phyloP scores from a whole-genome alignment of 2,113 vertebrate genomes.

The Ictidomys tridecemlineatus region DNA sequence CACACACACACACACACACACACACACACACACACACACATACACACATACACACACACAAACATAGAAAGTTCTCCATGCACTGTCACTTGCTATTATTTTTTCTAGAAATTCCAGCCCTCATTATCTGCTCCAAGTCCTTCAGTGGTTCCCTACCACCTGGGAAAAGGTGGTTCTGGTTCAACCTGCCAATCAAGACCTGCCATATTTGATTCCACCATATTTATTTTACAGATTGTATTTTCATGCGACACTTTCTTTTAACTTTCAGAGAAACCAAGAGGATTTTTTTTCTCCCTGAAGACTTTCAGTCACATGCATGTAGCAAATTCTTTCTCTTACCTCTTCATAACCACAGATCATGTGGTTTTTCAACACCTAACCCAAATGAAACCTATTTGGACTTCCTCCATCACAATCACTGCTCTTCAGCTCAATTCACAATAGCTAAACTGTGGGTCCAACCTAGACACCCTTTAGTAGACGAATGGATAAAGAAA shows the following conservation, averaged over 20 bases:
- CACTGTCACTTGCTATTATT: background rate
- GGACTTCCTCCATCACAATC: background rate
- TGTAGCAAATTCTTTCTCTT: background rate
- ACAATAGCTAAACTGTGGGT: no score
- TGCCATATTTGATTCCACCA: background rate
- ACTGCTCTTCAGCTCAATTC: background rate
- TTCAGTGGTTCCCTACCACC: background rate
- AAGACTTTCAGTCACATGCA: background rate
- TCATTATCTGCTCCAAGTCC: background rate
- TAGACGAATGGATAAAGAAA: no score
- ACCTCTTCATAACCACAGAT: background rate
- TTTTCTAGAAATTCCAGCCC: background rate
- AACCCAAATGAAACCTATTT: background rate
- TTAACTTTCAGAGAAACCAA: background rate
- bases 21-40: no score
- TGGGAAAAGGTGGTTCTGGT: background rate
- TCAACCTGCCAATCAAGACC: background rate
- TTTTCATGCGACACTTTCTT: background rate
- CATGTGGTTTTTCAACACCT: background rate
- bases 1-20: no score
- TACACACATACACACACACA: no score
- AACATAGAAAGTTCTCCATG: background rate
- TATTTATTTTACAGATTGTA: background rate
- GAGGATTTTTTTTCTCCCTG: background rate
- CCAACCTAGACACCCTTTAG: no score